A percentile compares a stretch with the other conserved stretches of the same genome.
These are phyloP conservation scores for Rhodeus uyekii DNA, from an alignment of 2,797 vertebrate genomes.

Conservation along the genomic window DNA sequence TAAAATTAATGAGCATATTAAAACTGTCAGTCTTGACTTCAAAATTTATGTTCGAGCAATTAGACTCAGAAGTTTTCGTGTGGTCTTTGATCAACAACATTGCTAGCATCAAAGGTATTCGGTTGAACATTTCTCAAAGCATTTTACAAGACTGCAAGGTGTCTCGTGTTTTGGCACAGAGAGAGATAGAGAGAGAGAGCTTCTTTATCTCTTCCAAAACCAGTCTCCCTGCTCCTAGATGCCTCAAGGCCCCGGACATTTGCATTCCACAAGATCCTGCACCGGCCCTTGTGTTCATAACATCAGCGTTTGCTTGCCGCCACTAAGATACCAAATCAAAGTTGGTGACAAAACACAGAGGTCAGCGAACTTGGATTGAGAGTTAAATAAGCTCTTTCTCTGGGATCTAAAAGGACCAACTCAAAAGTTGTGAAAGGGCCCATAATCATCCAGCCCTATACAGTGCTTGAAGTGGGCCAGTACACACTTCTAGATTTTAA, in stretches of 20 bases:
- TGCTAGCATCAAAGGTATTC: conserved; percentile 67
- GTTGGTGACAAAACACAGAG: conserved; percentile 63
- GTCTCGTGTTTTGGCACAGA: conserved; percentile 55
- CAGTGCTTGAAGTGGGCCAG: no score
- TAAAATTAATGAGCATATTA: conserved; percentile 17
- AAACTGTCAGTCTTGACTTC: not conserved
- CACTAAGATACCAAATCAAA: conserved; percentile 68
- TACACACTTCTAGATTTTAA: no score
- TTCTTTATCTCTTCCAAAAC: conserved; percentile 25
- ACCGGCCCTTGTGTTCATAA: conserved; percentile 65
- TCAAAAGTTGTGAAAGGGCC: conserved; percentile 16
- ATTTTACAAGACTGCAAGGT: conserved; percentile 63
- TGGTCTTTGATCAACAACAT: conserved; percentile 60
- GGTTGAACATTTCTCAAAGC: conserved; percentile 59
- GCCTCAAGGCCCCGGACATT: conserved; percentile 61
- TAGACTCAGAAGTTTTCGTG: not conserved
- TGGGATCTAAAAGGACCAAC: conserved; percentile 7
- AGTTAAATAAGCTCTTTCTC: conserved; percentile 61
- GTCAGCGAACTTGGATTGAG: conserved; percentile 48
- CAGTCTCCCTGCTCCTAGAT: not conserved
- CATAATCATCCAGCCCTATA: not conserved
- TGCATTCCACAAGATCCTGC: conserved; percentile 56
- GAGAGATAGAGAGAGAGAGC: conserved; percentile 34
- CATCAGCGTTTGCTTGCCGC: conserved; percentile 66
- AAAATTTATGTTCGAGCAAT: not conserved